phyloP scores from a whole-genome alignment of 2,888 invertebrate species.

The Andrena trimmerana region DNA sequence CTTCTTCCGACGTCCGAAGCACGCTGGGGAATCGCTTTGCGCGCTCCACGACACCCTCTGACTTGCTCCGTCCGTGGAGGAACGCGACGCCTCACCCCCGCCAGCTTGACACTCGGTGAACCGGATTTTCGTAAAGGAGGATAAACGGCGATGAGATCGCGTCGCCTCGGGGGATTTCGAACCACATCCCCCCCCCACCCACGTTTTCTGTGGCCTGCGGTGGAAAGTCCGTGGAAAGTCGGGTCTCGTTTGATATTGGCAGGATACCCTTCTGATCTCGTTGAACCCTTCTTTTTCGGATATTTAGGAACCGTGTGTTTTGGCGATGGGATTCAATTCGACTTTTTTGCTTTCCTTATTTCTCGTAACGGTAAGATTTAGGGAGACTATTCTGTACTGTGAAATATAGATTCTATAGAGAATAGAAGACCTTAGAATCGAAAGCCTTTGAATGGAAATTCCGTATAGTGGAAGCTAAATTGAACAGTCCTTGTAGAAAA shows the following conservation, averaged over 20 bases:
- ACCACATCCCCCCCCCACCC: neutral
- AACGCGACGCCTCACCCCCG: slow-evolving; percentile 1
- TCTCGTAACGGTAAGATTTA: too few species aligned
- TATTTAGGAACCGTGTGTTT: neutral
- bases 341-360: neutral
- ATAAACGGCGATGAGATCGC: slow-evolving; percentile 19
- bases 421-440: too few species aligned
- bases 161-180: slow-evolving; percentile 9
- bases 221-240: neutral
- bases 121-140: slow-evolving; percentile 37
- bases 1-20: slow-evolving; percentile 2
- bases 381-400: too few species aligned
- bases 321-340: neutral
- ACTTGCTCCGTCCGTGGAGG: neutral
- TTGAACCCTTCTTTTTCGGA: neutral
- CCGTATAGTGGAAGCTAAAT: too few species aligned
- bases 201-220: neutral
- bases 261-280: neutral
- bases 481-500: too few species aligned
- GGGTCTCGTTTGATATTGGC: slow-evolving; percentile 1
- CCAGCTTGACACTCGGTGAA: slow-evolving; percentile 5
- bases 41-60: neutral
- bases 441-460: too few species aligned
- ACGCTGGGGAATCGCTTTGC: neutral
- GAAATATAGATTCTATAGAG: too few species aligned